Evolutionary conservation across 2,888 invertebrate genomes (phyloP).

Genomic region (Caenorhabditis uteleia): DNA sequence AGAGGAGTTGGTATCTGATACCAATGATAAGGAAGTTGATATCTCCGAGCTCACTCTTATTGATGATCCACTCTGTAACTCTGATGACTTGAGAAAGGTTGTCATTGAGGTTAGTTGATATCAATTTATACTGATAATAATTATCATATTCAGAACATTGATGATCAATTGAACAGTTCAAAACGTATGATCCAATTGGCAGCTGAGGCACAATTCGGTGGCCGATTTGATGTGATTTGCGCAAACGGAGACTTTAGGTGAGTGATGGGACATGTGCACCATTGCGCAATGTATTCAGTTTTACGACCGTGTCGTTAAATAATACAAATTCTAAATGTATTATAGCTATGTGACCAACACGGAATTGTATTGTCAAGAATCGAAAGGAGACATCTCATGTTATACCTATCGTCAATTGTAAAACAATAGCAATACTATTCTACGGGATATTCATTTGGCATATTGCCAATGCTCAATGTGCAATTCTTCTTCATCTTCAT

Average conservation of each 20-base stretch:
- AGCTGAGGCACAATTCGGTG: slow-evolving; percentile 67
- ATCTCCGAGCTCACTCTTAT: slow-evolving; percentile 58
- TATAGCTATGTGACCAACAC: slow-evolving; percentile 67
- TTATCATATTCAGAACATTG: slow-evolving; percentile 60
- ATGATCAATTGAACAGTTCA: slow-evolving; percentile 65
- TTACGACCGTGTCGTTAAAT: not conserved
- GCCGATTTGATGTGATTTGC: slow-evolving; percentile 64
- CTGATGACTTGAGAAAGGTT: slow-evolving; percentile 62
- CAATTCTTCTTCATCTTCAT: too few relatives aligned
- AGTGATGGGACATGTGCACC: too few relatives aligned
- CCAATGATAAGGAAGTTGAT: slow-evolving; percentile 47
- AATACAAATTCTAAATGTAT: slow-evolving; percentile 8
- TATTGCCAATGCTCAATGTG: too few relatives aligned
- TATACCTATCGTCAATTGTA: slow-evolving; percentile 67
- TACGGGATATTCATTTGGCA: too few relatives aligned
- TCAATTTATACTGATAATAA: not conserved
- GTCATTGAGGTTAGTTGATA: slow-evolving; percentile 54
- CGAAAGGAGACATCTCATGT: slow-evolving; percentile 62
- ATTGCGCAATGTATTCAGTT: not conserved
- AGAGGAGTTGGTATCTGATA: slow-evolving; percentile 41
- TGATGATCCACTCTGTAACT: slow-evolving; percentile 67
- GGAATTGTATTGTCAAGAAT: slow-evolving; percentile 67
- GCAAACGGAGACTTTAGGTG: slow-evolving; percentile 63
- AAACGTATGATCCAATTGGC: slow-evolving; percentile 67
- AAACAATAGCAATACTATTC: too few relatives aligned